Evolutionary conservation across 2,113 vertebrate species (phyloP).

Genomic region (Vidua macroura): DNA sequence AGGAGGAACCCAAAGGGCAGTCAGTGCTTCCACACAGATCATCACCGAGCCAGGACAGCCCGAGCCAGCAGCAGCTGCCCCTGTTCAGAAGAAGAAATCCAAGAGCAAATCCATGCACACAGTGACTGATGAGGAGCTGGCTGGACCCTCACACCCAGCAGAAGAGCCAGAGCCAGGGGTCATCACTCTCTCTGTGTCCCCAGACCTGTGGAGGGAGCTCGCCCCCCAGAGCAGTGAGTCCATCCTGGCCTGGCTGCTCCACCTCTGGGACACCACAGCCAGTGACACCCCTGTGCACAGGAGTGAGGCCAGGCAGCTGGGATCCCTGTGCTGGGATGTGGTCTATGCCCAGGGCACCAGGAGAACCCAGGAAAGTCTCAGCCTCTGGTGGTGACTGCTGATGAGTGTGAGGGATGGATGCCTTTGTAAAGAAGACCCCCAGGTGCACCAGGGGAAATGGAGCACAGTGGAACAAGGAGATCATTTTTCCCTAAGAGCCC

Average conservation of each 20-base stretch:
- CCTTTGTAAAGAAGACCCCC: neutral
- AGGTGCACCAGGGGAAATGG: neutral
- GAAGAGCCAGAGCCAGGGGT: neutral
- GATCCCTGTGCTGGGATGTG: neutral
- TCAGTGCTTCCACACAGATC: too few relatives aligned
- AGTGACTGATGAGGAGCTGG: too few relatives aligned
- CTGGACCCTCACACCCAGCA: neutral
- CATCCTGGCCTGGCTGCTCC: neutral
- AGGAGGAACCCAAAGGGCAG: too few relatives aligned
- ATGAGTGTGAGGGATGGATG: neutral
- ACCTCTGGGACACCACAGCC: neutral
- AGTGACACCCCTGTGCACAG: neutral
- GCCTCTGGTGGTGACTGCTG: neutral
- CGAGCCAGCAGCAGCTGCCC: too few relatives aligned
- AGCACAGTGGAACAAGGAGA: neutral
- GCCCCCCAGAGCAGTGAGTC: neutral
- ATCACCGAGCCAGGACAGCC: too few relatives aligned
- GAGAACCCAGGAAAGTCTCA: neutral
- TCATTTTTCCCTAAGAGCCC: neutral
- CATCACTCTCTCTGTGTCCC: neutral
- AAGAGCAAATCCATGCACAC: neutral
- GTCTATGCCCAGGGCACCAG: neutral
- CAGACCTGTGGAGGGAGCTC: too few relatives aligned
- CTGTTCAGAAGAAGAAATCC: too few relatives aligned
- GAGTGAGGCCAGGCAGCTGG: neutral